phyloP scores from a whole-genome alignment of 2,113 vertebrate species.

The Electrona antarctica region DNA sequence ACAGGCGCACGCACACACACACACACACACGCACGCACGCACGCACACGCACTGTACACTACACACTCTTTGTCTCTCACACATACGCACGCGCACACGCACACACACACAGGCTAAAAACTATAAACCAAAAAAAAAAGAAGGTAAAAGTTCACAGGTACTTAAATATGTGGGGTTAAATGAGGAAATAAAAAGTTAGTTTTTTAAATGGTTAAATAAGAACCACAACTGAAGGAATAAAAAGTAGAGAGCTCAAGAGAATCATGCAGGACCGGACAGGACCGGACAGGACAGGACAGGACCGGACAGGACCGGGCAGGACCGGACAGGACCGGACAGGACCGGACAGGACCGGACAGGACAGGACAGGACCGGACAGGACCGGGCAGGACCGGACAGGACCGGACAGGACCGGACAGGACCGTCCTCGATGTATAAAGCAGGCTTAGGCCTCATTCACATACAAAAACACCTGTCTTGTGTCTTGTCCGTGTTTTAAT shows the following conservation, averaged over 20 bases:
- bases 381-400: no score
- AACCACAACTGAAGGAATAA: conserved; percentile 58
- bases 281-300: conserved; percentile 16
- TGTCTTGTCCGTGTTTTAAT: no score
- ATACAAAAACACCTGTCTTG: no score
- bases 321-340: no score
- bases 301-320: no score
- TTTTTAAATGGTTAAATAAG: conserved; percentile 65
- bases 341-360: no score
- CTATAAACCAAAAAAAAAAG: conserved; percentile 27
- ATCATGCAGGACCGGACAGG: conserved; percentile 52
- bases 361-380: no score
- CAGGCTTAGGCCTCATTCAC: no score
- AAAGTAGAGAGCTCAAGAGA: conserved; percentile 37
- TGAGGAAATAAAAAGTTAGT: conserved; percentile 71
- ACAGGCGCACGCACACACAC: background rate
- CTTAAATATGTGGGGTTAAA: conserved; percentile 76
- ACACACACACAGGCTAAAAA: conserved; percentile 38
- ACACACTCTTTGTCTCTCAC: conserved; percentile 9
- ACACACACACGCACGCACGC: background rate
- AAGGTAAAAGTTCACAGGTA: conserved; percentile 62
- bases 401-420: no score
- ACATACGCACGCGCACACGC: conserved; percentile 27
- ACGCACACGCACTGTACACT: conserved; percentile 17
- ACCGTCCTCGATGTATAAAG: no score